These are phyloP conservation scores for Elachura formosa DNA, from an alignment of 2,113 vertebrate genomes.

Conservation along the genomic window DNA sequence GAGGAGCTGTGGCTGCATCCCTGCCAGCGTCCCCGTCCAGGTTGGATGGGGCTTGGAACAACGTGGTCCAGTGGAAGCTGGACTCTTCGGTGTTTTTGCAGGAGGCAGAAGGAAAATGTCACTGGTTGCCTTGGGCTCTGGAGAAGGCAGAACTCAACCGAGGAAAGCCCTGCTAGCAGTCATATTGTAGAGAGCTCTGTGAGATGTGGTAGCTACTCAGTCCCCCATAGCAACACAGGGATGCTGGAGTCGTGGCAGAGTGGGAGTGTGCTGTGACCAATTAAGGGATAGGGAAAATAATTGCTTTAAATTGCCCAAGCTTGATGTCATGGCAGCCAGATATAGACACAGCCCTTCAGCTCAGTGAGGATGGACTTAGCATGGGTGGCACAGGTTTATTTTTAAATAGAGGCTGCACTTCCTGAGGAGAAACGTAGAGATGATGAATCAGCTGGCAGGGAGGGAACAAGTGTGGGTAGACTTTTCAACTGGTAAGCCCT, in stretches of 20 bases:
- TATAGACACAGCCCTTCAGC: background rate
- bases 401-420: background rate
- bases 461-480: background rate
- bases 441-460: background rate
- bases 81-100: background rate
- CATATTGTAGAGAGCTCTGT: background rate
- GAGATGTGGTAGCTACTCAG: background rate
- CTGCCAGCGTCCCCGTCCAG: background rate
- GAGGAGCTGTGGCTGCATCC: background rate
- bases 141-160: background rate
- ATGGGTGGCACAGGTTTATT: background rate
- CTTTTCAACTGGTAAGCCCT: background rate
- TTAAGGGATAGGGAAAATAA: background rate
- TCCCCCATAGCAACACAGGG: background rate
- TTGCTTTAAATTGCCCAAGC: background rate
- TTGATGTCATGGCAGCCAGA: background rate
- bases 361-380: background rate
- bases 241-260: background rate
- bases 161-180: background rate
- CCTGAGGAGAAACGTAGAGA: background rate
- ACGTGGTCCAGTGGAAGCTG: background rate
- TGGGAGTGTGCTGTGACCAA: conserved; percentile 3
- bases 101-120: background rate
- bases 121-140: background rate
- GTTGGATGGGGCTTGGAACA: fast-evolving